Evolutionary conservation across 2,797 vertebrate species (phyloP).

Genomic region (Pangasius larnaudii): DNA sequence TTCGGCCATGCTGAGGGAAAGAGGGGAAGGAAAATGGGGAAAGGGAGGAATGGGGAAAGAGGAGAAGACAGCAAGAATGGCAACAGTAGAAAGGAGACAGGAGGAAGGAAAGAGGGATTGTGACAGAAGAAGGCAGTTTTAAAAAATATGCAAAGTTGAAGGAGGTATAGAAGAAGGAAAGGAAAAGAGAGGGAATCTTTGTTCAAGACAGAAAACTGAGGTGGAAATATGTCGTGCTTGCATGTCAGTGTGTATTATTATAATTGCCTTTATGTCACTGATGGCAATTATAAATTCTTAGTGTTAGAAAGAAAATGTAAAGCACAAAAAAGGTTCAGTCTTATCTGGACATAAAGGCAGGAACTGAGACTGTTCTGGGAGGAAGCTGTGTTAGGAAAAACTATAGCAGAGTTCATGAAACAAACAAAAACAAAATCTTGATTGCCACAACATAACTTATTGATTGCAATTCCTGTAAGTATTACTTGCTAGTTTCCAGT

Average conservation of each 20-base stretch:
- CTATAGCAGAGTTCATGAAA: neutral
- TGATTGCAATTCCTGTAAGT: neutral
- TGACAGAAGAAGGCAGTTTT: conserved; percentile 57
- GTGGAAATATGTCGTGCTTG: conserved; percentile 21
- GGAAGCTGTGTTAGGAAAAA: conserved; percentile 18
- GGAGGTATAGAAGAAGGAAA: conserved; percentile 66
- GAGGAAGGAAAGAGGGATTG: conserved; percentile 45
- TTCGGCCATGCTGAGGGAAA: conserved; percentile 89
- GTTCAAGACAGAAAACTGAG: conserved; percentile 43
- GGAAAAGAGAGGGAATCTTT: conserved; percentile 50
- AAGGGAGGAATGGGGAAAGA: conserved; percentile 45
- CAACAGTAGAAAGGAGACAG: conserved; percentile 41
- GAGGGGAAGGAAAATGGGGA: conserved; percentile 55
- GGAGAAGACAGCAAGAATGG: conserved; percentile 52
- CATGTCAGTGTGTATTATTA: conserved; percentile 17
- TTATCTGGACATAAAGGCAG: conserved; percentile 2
- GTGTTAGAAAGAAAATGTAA: neutral
- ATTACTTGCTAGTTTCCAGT: neutral
- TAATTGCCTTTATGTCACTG: neutral
- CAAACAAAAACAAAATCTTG: neutral
- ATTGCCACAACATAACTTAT: neutral
- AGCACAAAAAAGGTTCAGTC: neutral
- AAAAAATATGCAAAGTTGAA: conserved; percentile 60
- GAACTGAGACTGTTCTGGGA: neutral
- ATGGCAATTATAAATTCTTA: conserved; percentile 4